Conservation (phyloP, 2,888 invertebrate genomes). For the Bibio marci region DNA sequence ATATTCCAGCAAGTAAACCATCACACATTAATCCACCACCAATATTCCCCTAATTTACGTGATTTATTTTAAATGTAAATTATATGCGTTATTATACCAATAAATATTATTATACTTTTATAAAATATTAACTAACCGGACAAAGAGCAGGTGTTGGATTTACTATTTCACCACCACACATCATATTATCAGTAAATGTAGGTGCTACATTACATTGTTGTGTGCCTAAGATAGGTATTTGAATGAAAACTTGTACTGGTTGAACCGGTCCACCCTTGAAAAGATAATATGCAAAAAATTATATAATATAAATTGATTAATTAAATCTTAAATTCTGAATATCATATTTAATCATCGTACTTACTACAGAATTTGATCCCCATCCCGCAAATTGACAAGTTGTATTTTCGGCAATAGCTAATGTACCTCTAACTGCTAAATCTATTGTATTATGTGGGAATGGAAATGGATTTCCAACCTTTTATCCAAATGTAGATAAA, state of each 20-base stretch:
- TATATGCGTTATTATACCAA: background rate
- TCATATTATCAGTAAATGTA: background rate
- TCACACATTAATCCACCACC: slow-evolving; percentile 6
- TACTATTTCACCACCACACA: slow-evolving; percentile 5
- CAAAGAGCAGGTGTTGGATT: slow-evolving; percentile 1
- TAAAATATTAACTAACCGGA: background rate
- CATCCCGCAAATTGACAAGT: slow-evolving; percentile 5
- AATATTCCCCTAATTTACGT: background rate
- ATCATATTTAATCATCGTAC: no score
- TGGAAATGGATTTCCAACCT: slow-evolving; percentile 2
- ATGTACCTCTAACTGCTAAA: background rate
- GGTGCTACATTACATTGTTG: background rate
- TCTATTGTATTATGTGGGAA: slow-evolving; percentile 7
- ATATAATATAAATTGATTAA: background rate
- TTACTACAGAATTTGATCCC: slow-evolving; percentile 1
- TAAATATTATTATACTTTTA: background rate
- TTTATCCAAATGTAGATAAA: no score
- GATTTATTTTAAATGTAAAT: background rate
- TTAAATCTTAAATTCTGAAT: background rate
- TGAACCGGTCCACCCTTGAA: background rate
- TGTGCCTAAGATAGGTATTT: background rate
- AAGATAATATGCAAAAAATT: background rate
- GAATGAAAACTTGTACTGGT: slow-evolving; percentile 1
- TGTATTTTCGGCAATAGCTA: background rate
- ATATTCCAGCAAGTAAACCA: slow-evolving; percentile 3